These are phyloP conservation scores for Mesorhabditis belari DNA, from an alignment of 2,888 invertebrate genomes.

Conservation along the genomic window DNA sequence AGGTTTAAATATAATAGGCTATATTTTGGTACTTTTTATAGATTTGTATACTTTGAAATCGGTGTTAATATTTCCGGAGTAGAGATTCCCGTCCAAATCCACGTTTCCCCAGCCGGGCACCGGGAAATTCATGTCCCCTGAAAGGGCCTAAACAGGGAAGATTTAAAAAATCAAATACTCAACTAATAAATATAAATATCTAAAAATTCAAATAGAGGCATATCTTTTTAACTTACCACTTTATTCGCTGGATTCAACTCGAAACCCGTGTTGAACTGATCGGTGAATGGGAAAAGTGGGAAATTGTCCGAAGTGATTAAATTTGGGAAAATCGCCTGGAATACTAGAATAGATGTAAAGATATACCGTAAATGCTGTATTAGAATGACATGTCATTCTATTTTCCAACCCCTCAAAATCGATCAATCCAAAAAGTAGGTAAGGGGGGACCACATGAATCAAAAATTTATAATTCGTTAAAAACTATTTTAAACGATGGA, in stretches of 20 bases:
- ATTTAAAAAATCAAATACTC: neutral
- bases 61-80: slow-evolving; percentile 33
- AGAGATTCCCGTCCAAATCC: slow-evolving; percentile 42
- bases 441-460: no score
- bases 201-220: neutral
- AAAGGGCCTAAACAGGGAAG: slow-evolving; percentile 25
- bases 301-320: slow-evolving; percentile 47
- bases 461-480: no score
- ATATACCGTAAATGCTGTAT: neutral
- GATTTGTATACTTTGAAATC: slow-evolving; percentile 26
- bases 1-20: neutral
- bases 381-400: neutral
- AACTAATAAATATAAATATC: neutral
- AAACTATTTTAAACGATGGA: no score
- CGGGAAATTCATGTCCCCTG: slow-evolving; percentile 43
- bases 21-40: neutral
- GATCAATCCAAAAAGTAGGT: no score
- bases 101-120: slow-evolving; percentile 50
- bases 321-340: slow-evolving; percentile 33
- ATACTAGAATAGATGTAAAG: neutral
- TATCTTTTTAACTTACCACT: slow-evolving; percentile 24
- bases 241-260: slow-evolving; percentile 47
- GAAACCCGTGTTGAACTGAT: slow-evolving; percentile 43
- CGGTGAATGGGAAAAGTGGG: slow-evolving; percentile 46
- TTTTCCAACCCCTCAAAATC: neutral